Evolutionary conservation across 2,113 vertebrate species (phyloP).

Genomic region (Herpetotheres cachinnans): DNA sequence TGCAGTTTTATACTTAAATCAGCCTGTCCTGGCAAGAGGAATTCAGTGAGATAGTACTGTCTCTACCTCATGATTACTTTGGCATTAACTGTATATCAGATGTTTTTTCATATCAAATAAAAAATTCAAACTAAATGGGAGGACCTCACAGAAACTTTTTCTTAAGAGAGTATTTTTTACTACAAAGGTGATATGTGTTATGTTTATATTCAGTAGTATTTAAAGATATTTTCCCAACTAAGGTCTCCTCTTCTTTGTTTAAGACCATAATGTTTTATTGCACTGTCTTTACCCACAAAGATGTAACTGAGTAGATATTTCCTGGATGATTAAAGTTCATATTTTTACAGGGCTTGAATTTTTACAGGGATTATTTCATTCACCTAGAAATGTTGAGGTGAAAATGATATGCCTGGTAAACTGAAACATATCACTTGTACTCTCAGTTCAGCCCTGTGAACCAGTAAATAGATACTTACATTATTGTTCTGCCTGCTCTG

Average conservation of each 20-base stretch:
- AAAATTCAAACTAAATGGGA: background rate
- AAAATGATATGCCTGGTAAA: conserved; percentile 31
- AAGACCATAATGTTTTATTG: background rate
- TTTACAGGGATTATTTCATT: conserved; percentile 48
- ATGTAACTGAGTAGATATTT: conserved; percentile 1
- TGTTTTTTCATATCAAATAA: background rate
- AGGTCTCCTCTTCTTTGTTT: background rate
- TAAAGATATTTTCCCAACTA: background rate
- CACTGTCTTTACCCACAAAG: background rate
- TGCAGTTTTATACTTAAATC: background rate
- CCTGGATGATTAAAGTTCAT: conserved; percentile 1
- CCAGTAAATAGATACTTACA: background rate
- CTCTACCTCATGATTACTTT: background rate
- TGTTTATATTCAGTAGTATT: background rate
- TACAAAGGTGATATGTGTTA: background rate
- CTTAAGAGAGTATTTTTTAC: background rate
- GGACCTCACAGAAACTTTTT: conserved; percentile 17
- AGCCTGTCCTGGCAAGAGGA: background rate
- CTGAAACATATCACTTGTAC: background rate
- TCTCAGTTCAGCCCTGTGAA: background rate
- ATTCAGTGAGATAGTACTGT: background rate
- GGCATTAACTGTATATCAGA: background rate
- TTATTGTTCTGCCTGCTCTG: conserved; percentile 33
- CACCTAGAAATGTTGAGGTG: conserved; percentile 36
- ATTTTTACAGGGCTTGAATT: background rate